A percentile compares a stretch with the other conserved stretches of the same genome.
Evolutionary conservation across 2,888 invertebrate species (phyloP).

Genomic region (Epistrophe eligans): DNA sequence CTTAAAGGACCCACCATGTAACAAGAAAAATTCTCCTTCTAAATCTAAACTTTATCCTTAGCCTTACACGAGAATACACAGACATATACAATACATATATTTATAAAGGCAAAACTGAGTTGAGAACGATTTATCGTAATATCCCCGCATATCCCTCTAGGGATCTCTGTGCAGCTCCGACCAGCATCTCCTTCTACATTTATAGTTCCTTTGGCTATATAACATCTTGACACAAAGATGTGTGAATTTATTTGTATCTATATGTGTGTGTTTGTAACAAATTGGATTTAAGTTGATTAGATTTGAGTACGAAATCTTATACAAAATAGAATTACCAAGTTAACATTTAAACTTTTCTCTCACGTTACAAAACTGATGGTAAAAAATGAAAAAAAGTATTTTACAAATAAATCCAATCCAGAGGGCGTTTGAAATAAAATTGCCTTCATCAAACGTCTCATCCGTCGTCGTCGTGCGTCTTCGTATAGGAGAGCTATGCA

Average conservation of each 20-base stretch:
- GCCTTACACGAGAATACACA: neutral
- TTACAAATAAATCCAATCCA: conserved; percentile 28
- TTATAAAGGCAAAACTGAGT: neutral
- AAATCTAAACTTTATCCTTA: conserved; percentile 31
- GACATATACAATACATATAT: neutral
- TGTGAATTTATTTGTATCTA: conserved; percentile 3
- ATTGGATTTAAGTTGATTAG: conserved; percentile 28
- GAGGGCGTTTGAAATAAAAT: conserved; percentile 27
- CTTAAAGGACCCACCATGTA: neutral
- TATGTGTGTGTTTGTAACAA: conserved; percentile 3
- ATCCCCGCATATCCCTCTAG: neutral
- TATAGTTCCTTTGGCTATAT: neutral
- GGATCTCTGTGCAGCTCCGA: neutral
- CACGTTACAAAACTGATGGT: conserved; percentile 5
- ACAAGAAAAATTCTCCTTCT: neutral
- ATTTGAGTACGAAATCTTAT: conserved; percentile 28
- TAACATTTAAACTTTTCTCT: conserved; percentile 32
- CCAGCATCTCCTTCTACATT: neutral
- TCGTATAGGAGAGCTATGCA: neutral
- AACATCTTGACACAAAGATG: conserved; percentile 15
- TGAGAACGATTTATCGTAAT: conserved; percentile 13
- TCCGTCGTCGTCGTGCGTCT: too few relatives aligned
- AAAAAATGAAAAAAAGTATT: neutral
- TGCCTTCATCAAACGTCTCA: conserved; percentile 12
- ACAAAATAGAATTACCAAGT: conserved; percentile 22